phyloP scores from a whole-genome alignment of 2,797 vertebrate species.

The Cetoscarus ocellatus region DNA sequence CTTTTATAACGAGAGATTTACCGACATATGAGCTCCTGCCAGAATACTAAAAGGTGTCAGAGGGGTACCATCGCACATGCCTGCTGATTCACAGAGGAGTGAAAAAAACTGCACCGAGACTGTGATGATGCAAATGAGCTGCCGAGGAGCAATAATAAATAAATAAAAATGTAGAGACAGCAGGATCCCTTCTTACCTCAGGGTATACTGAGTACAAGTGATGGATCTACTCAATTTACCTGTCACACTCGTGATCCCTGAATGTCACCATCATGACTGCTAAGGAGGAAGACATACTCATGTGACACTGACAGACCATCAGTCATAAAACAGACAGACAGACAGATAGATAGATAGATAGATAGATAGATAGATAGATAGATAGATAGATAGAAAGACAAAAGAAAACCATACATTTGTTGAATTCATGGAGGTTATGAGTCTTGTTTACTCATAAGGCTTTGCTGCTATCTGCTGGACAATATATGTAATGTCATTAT shows the following conservation, averaged over 20 bases:
- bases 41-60: constrained; percentile 72
- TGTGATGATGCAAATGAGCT: constrained; percentile 50
- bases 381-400: constrained; percentile 8
- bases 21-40: constrained; percentile 66
- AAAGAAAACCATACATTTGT: background rate
- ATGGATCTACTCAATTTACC: constrained; percentile 50
- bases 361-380: background rate
- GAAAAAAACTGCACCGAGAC: background rate
- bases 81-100: constrained; percentile 55
- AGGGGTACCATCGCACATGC: constrained; percentile 51
- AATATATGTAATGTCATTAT: background rate
- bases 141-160: constrained; percentile 43
- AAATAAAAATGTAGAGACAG: constrained; percentile 44
- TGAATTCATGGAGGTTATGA: background rate
- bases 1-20: constrained; percentile 78
- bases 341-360: background rate
- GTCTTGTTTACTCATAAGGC: constrained; percentile 22
- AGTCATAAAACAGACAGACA: background rate
- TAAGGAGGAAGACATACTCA: constrained; percentile 5
- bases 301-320: constrained; percentile 1
- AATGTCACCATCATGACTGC: constrained; percentile 23
- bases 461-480: constrained; percentile 77
- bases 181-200: constrained; percentile 40
- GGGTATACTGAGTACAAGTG: constrained; percentile 26
- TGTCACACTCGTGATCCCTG: constrained; percentile 46